A percentile compares a stretch with the other conserved stretches of the same genome.
Conservation (phyloP, 2,888 invertebrate genomes). For the Glyphotaelius pellucidus region DNA sequence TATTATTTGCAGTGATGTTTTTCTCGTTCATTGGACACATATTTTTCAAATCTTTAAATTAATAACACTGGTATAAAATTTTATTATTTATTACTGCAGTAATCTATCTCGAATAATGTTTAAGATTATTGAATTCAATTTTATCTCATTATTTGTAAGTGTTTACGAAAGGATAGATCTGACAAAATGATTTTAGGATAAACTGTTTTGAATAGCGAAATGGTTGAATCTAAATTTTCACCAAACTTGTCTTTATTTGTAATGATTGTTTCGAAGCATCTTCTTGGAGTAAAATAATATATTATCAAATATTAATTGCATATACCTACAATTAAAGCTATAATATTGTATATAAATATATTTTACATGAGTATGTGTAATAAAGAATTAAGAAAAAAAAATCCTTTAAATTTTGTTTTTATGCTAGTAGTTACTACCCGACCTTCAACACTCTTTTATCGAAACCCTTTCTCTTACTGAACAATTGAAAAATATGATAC, state of each 20-base stretch:
- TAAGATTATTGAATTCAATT: conserved; percentile 2
- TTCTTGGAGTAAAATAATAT: conserved; percentile 33
- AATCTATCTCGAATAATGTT: not conserved
- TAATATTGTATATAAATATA: conserved; percentile 40
- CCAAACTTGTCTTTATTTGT: conserved; percentile 5
- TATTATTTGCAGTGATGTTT: conserved; percentile 4
- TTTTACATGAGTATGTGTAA: conserved; percentile 41
- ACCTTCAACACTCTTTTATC: not conserved
- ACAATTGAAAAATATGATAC: no score
- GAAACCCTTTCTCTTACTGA: no score
- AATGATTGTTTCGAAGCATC: conserved; percentile 29
- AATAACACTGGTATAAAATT: not conserved
- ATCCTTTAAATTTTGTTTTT: not conserved
- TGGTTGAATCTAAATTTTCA: conserved; percentile 10
- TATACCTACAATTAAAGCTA: conserved; percentile 24
- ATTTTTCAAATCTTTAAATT: conserved; percentile 7
- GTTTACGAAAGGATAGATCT: conserved; percentile 41
- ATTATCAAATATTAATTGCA: conserved; percentile 32
- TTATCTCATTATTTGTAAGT: conserved; percentile 34
- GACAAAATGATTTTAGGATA: conserved; percentile 9
- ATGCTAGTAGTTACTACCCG: not conserved
- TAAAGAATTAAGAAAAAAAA: conserved; percentile 33
- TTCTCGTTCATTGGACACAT: not conserved
- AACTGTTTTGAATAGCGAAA: conserved; percentile 9
- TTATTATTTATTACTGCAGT: not conserved